Percentiles rank a stretch among this genome's conserved stretches.
Evolutionary conservation across 1,140 invertebrate genomes (phyloP).

Genomic region (Manduca sexta): DNA sequence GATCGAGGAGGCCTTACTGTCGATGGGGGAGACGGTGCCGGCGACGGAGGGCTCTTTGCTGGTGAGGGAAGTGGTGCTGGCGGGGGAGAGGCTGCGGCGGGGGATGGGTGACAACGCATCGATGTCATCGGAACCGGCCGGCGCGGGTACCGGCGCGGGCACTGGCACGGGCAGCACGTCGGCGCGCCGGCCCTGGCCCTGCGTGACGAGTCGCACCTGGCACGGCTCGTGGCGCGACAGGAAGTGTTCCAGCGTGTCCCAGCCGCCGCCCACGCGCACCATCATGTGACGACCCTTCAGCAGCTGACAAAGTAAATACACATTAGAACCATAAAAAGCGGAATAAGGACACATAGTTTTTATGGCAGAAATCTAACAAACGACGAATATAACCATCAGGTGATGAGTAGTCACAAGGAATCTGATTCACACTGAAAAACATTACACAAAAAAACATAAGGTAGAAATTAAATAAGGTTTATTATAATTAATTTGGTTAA

Average conservation of each 20-base stretch:
- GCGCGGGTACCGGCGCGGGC: constrained; percentile 38
- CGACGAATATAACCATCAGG: no score
- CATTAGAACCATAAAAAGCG: no score
- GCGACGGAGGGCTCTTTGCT: constrained; percentile 14
- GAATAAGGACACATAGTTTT: no score
- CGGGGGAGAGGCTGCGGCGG: constrained; percentile 9
- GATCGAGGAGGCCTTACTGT: constrained; percentile 37
- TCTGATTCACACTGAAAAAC: no score
- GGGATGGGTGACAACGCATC: constrained; percentile 12
- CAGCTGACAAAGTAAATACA: no score
- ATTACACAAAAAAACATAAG: no score
- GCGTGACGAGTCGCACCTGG: constrained; percentile 81
- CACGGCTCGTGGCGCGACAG: constrained; percentile 92
- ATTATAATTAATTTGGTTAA: no score
- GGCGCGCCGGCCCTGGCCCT: constrained; percentile 58
- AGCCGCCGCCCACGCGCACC: constrained; percentile 94
- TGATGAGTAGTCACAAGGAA: no score
- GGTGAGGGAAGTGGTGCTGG: constrained; percentile 15
- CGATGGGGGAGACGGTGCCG: constrained; percentile 34
- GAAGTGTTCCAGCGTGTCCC: constrained; percentile 95
- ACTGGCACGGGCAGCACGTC: constrained; percentile 49
- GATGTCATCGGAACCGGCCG: constrained; percentile 39
- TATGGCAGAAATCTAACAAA: no score
- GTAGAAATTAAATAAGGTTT: no score
- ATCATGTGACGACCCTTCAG: constrained; percentile 92